A percentile compares a stretch with the other conserved stretches of the same genome.
These are phyloP conservation scores for Orestias chungarensis DNA, from an alignment of 2,797 vertebrate species.

Conservation along the genomic window DNA sequence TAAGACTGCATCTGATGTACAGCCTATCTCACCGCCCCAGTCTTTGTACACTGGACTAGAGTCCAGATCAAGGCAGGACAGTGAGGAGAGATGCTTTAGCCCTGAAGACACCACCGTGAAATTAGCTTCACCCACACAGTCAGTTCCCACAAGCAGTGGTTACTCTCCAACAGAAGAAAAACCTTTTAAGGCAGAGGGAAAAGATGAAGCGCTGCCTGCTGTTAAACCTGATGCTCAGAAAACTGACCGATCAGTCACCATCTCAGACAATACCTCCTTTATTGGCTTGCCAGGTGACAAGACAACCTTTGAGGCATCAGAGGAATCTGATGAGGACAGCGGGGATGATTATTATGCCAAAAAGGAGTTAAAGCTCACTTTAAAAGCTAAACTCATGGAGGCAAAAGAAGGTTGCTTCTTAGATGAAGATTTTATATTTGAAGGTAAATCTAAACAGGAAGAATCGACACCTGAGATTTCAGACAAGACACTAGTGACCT, in stretches of 20 bases:
- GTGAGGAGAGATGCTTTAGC: constrained; percentile 90
- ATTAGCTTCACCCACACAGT: constrained; percentile 92
- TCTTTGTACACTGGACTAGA: constrained; percentile 68
- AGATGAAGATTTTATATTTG: constrained; percentile 84
- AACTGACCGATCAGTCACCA: constrained; percentile 61
- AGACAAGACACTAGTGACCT: constrained; percentile 53
- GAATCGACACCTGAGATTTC: constrained; percentile 48
- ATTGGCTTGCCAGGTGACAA: constrained; percentile 61
- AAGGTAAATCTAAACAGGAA: constrained; percentile 67
- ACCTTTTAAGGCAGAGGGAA: constrained; percentile 74
- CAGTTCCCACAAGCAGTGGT: constrained; percentile 91
- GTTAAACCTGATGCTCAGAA: constrained; percentile 54
- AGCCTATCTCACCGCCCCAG: constrained; percentile 64
- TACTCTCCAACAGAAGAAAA: constrained; percentile 95
- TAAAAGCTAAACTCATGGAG: constrained; percentile 84
- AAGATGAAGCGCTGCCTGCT: constrained; percentile 51
- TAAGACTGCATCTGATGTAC: constrained; percentile 45
- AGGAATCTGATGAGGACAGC: constrained; percentile 76
- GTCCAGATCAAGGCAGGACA: constrained; percentile 80
- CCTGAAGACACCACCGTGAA: constrained; percentile 96
- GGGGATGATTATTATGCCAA: constrained; percentile 71
- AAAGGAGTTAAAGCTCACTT: constrained; percentile 71
- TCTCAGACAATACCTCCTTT: constrained; percentile 61
- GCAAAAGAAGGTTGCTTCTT: constrained; percentile 93
- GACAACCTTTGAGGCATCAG: constrained; percentile 67